A percentile compares a stretch with the other conserved stretches of the same genome.
phyloP scores from a whole-genome alignment of 2,113 vertebrate genomes.

The Malaclemys terrapin region DNA sequence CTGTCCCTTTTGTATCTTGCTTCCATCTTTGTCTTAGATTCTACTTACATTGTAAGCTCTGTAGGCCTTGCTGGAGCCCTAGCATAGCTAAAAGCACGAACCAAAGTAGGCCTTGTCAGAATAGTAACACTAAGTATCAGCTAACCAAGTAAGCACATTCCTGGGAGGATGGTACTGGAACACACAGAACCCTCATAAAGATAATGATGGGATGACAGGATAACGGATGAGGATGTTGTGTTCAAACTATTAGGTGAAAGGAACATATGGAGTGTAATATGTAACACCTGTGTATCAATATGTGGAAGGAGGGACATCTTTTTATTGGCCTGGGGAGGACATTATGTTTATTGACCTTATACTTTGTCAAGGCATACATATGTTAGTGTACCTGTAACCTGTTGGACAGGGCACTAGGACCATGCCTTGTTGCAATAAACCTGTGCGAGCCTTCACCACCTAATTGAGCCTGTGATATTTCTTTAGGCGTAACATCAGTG shows the following conservation, averaged over 20 bases:
- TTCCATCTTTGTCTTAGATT: not conserved
- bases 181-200: not conserved
- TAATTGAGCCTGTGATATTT: not conserved
- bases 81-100: not conserved
- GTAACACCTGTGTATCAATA: not conserved
- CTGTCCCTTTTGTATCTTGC: not conserved
- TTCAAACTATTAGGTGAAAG: not conserved
- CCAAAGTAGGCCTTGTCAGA: not conserved
- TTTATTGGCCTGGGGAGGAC: not conserved
- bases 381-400: not conserved
- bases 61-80: not conserved
- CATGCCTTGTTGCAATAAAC: not conserved
- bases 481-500: not conserved
- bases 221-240: not conserved
- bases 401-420: not conserved
- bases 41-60: not conserved
- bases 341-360: not conserved
- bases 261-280: not conserved
- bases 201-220: not conserved
- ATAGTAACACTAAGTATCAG: not conserved
- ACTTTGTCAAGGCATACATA: not conserved
- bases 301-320: not conserved
- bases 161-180: not conserved
- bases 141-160: not conserved
- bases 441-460: not conserved